Evolutionary conservation across 2,113 vertebrate species (phyloP), one percentile per base, ranked within the genome.

Genomic region (Labrus mixtus): DNA sequence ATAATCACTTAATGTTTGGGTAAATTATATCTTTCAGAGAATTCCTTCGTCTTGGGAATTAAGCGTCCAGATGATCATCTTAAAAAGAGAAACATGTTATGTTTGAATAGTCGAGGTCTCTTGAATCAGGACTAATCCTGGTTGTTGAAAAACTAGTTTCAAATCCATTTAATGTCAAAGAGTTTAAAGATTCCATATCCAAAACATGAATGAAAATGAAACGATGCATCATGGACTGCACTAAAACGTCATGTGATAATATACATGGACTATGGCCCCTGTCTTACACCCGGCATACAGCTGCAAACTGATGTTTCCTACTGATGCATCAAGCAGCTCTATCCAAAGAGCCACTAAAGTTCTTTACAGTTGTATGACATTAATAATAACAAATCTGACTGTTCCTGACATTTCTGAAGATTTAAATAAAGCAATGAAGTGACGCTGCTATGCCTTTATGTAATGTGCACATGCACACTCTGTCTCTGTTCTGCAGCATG

Each of bases 1-100:
- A 58, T 45, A 25, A 64, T 65, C 25, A 56, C 62, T 68, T 29
- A 16, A 45, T 25, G 37, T 25, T 68, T 19, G 41, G 59, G n/a
- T 59, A 19, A 10, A 63, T 39, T 50, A 36, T 29, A 48, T 66
- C 19, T 56, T 43, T n/a, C 19, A 68, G 43, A 15, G 0, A 71
- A 72, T 67, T 33, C 5, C 20, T 43, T 22, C 6, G 11, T 59
- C n/a, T 23, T 37, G 7, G 23, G 55, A 29, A 59, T 64, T 73
- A 48, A 20, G 19, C 39, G 37, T 57, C 11, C 37, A 17, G 16
- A 22, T 37, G 1, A 59, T 51, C 17, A 33, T 29, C 15, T 58
- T 10, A 56, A 23, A 58, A 76, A 74, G 58, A 64, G 39, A 41
- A 46, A 64, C 6, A 16, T 43, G 41, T 43, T 12, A 2, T 46